A percentile compares a stretch with the other conserved stretches of the same genome.
Conservation (phyloP, 2,888 invertebrate species). For the Liopterus haemorrhoidalis region DNA sequence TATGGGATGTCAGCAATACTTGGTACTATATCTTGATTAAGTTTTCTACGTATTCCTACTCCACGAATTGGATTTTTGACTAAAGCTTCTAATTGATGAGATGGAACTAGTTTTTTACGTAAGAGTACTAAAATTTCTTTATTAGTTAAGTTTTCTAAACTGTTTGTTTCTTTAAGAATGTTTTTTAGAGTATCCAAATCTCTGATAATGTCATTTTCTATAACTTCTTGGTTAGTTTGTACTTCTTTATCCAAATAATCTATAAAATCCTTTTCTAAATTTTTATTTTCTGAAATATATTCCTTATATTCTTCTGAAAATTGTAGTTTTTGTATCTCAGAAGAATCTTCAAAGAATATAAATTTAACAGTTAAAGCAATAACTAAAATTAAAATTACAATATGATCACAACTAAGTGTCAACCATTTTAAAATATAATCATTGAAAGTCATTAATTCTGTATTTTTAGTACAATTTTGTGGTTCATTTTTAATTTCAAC, state of each 20-base stretch:
- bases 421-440: slow-evolving; percentile 54
- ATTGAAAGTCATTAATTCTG: slow-evolving; percentile 32
- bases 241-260: slow-evolving; percentile 17
- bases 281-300: neutral
- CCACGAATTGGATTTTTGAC: slow-evolving; percentile 76
- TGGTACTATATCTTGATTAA: slow-evolving; percentile 54
- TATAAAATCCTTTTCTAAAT: slow-evolving; percentile 2
- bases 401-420: slow-evolving; percentile 79
- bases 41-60: slow-evolving; percentile 69
- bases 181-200: slow-evolving; percentile 63
- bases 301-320: too few relatives aligned
- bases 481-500: slow-evolving; percentile 13
- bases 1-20: slow-evolving; percentile 69
- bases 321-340: slow-evolving; percentile 30
- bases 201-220: neutral
- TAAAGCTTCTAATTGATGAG: slow-evolving; percentile 79
- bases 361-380: slow-evolving; percentile 84
- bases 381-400: slow-evolving; percentile 77
- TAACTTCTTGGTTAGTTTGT: slow-evolving; percentile 21
- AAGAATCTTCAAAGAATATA: slow-evolving; percentile 77
- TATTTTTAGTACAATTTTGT: slow-evolving; percentile 22
- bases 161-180: slow-evolving; percentile 62
- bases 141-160: slow-evolving; percentile 65
- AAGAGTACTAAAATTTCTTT: slow-evolving; percentile 77
- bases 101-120: slow-evolving; percentile 69